phyloP scores from a whole-genome alignment of 2,113 vertebrate genomes.

The Melanostigma gelatinosum region DNA sequence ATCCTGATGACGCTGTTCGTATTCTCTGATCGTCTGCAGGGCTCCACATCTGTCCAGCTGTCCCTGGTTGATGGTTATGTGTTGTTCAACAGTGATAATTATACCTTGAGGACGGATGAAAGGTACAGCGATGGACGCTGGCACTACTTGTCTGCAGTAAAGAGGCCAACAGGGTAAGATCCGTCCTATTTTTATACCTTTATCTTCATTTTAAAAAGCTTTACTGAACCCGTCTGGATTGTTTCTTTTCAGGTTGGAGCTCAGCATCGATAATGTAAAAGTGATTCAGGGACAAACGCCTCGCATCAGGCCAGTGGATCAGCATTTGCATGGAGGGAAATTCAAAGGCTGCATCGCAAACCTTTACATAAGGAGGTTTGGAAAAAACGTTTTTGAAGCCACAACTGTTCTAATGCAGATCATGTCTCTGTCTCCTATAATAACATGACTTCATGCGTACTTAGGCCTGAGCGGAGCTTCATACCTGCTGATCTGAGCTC shows the following conservation, averaged over 20 bases:
- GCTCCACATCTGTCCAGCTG: conserved; percentile 57
- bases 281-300: conserved; percentile 1
- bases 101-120: conserved; percentile 74
- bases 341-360: conserved; percentile 88
- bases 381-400: not conserved
- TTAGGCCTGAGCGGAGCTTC: conserved; percentile 47
- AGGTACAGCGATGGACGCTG: conserved; percentile 85
- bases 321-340: conserved; percentile 51
- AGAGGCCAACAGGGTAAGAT: conserved; percentile 77
- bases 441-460: not conserved
- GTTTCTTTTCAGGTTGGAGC: conserved; percentile 54
- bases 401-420: not conserved
- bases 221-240: conserved; percentile 19
- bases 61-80: conserved; percentile 84
- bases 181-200: not conserved
- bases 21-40: conserved; percentile 29
- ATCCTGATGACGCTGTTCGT: not conserved
- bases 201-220: not conserved
- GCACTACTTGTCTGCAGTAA: conserved; percentile 86
- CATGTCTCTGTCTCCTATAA: not conserved
- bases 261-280: conserved; percentile 67
- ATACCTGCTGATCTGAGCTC: conserved; percentile 82
- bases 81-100: conserved; percentile 70
- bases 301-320: not conserved
- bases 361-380: conserved; percentile 87